phyloP scores from a whole-genome alignment of 2,113 vertebrate genomes.

The Ardeotis arabs region DNA sequence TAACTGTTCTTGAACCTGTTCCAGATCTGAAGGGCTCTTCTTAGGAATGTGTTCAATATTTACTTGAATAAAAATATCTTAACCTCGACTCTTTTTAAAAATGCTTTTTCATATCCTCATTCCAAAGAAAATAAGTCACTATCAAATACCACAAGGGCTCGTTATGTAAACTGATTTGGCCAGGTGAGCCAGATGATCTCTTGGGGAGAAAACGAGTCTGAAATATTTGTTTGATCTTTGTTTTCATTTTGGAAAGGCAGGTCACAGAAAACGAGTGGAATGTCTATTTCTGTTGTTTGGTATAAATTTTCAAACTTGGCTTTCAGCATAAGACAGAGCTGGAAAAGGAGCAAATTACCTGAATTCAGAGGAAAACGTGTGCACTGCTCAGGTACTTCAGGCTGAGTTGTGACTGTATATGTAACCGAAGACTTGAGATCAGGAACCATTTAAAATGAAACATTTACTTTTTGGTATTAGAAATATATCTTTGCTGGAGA shows the following conservation, averaged over 20 bases:
- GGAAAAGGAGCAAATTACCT: neutral
- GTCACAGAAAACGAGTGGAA: neutral
- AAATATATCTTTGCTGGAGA: neutral
- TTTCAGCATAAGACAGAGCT: neutral
- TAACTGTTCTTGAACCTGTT: constrained; percentile 53
- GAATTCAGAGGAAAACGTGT: neutral
- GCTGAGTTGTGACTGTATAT: neutral
- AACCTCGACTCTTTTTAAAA: constrained; percentile 24
- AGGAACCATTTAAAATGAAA: neutral
- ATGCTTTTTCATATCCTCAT: constrained; percentile 51
- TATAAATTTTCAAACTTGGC: neutral
- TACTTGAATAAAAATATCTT: constrained; percentile 46
- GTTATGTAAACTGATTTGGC: constrained; percentile 14
- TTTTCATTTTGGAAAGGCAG: neutral
- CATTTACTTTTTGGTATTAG: neutral
- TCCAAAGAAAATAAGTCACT: constrained; percentile 40
- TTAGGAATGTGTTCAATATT: constrained; percentile 61
- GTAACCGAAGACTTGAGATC: neutral
- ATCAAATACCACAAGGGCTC: neutral
- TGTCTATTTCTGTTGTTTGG: neutral
- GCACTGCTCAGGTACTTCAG: neutral
- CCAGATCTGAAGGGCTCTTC: constrained; percentile 43
- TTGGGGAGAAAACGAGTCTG: neutral
- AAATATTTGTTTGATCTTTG: constrained; percentile 18
- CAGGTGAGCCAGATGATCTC: constrained; percentile 24